Base-by-base conservation (phyloP, 2,113 vertebrate species). In the Malurus melanocephalus region DNA sequence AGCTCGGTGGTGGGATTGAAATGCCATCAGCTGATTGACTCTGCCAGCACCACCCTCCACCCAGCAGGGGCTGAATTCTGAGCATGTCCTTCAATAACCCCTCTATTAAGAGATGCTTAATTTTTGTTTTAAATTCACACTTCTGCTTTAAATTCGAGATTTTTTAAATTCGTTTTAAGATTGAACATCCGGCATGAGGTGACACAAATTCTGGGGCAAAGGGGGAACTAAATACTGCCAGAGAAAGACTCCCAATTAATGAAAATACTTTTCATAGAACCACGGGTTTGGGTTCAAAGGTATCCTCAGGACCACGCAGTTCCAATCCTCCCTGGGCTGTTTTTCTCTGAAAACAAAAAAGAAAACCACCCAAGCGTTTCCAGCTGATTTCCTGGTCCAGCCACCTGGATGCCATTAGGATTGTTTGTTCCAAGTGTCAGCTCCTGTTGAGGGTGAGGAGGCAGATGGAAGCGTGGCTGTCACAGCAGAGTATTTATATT, bases 251-350 rank as follows among this genome's bases (percentile, higher is more conserved):
- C 55, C 6, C 16, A 79, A 19, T 61, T 27, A 35, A 32, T 23
- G 16, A 26, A 2, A 28, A 11, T 12, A 26, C 69, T 64, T 66
- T 60, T 38, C 46, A 13, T 7, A 15, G 49, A 56, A 10, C 33
- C 30, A 17, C 12, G 33, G 33, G 9, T 78, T 78, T 56, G 49
- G 13, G 7, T 48, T 26, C 33, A 42, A 21, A 33, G 73, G 20
- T 13, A 62, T n/a, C n/a, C 32, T 60, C 46, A 53, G 46, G 12
- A 46, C 18, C 28, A 53, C 0, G 0, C 1, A 27, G 8, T 23
- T 68, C 38, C n/a, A 68, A 15, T 11, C 11, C 15, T 46, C 21
- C 3, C 11, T 57, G 61, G 27, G 4, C 8, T 53, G 27, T 38
- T 83, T 72, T 56, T 32, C 18, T 27, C 55, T 43, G 28, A n/a